Percentiles rank a stretch among this genome's conserved stretches.
Conservation (phyloP, 2,797 vertebrate species). For the Rhodeus uyekii region DNA sequence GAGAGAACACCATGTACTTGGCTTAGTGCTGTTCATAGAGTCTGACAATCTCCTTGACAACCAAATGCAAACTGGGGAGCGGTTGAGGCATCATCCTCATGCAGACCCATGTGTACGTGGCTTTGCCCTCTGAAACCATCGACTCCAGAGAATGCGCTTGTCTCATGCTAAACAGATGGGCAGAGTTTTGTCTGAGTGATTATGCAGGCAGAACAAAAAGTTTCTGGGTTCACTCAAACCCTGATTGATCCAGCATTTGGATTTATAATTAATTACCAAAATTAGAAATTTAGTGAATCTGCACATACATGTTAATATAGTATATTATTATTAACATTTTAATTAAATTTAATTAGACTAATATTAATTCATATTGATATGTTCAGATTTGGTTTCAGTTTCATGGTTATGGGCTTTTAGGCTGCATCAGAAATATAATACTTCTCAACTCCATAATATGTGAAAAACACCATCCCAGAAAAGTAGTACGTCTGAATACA, state of each 20-base stretch:
- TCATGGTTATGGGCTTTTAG: too few relatives aligned
- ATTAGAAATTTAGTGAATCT: neutral
- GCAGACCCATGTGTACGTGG: constrained; percentile 29
- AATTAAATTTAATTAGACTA: too few relatives aligned
- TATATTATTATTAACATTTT: neutral
- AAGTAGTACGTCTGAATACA: neutral
- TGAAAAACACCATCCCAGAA: neutral
- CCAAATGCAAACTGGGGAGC: constrained; percentile 48
- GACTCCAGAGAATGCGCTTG: neutral
- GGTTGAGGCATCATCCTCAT: constrained; percentile 38
- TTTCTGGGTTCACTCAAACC: neutral
- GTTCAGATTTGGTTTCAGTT: too few relatives aligned
- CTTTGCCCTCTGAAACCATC: constrained; percentile 13
- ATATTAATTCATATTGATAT: neutral
- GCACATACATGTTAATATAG: neutral
- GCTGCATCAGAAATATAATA: neutral
- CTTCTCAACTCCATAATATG: neutral
- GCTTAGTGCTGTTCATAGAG: constrained; percentile 32
- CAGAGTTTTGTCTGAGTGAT: neutral
- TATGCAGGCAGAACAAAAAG: neutral
- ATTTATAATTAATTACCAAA: neutral
- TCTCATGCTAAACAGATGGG: constrained; percentile 8
- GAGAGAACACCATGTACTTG: constrained; percentile 37
- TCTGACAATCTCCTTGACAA: constrained; percentile 63
- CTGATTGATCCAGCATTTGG: neutral